Base-by-base conservation (phyloP, 2,797 vertebrate genomes). In the Melanotaenia pygmaea region DNA sequence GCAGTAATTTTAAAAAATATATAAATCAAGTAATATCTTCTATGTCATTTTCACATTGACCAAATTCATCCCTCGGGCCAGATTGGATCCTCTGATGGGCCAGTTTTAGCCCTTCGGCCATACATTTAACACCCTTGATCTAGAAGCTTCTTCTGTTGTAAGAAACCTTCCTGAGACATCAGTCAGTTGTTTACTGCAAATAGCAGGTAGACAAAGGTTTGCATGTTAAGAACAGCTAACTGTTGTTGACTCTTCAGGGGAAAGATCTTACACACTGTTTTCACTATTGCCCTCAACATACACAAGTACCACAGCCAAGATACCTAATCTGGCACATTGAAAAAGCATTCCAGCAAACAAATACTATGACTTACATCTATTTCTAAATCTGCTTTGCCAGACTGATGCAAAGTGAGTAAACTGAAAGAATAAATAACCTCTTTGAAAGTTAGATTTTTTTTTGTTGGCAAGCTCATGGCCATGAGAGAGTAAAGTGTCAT, bases 181-280 rank as follows among this genome's bases (percentile, higher is more conserved):
- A 34, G 5, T 60, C 20, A 13, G 0, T n/a, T 26, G 38, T 67
- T 57, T 0, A 37, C 35, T 34, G 22, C 22, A 2, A 35, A 43
- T 28, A 37, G 20, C 3, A 51, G 51, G 30, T 35, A 72, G 58
- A 72, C 26, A 45, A 64, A 10, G 43, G 0, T 26, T 24, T 57
- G 32, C 3, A 16, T 67, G 40, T 56, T 57, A 12, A n/a, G 37
- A 57, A 43, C 4, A 43, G 40, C 20, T 22, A 67, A 32, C 37
- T 3, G 30, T 40, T 51, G 45, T 24, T 35, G 9, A 32, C n/a
- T 4, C 1, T 38, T 10, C 3, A 45, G 12, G 53, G 50, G 62
- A 76, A 82, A 74, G 40, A 45, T 32, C 14, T 43, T 18, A 24
- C 22, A 20, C 28, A 30, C 28, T 30, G 28, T 30, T 79, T 77